Percentiles rank a stretch among this genome's conserved stretches.
phyloP scores from a whole-genome alignment of 2,113 vertebrate genomes.

The Boulengeromyrus knoepffleri region DNA sequence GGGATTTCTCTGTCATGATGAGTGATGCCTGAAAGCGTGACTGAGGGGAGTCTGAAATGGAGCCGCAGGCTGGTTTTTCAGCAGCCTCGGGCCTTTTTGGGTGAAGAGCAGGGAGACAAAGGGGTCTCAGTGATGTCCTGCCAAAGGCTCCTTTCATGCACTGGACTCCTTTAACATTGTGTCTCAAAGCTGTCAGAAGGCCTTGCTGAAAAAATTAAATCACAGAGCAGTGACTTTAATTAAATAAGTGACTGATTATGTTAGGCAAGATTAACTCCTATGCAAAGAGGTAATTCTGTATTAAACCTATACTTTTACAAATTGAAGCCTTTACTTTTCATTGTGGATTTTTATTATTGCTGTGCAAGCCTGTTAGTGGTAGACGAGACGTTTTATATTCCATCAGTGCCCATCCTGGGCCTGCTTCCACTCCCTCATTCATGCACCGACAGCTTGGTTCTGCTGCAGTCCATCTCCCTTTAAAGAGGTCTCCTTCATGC shows the following conservation, averaged over 20 bases:
- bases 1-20: slow-evolving; percentile 8
- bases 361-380: neutral
- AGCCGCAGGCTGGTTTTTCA: neutral
- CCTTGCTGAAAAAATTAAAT: neutral
- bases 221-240: neutral
- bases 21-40: slow-evolving; percentile 24
- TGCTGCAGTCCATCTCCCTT: neutral
- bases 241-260: neutral
- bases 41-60: slow-evolving; percentile 1
- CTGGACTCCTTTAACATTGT: neutral
- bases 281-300: neutral
- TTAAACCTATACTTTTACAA: neutral
- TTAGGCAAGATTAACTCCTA: neutral
- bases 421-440: neutral
- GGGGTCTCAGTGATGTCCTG: neutral
- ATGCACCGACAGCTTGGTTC: neutral
- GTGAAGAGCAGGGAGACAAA: neutral
- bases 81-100: neutral
- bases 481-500: neutral
- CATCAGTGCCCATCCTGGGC: neutral
- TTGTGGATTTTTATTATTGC: neutral
- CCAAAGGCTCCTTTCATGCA: neutral
- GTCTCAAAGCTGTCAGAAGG: neutral
- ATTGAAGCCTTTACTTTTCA: neutral
- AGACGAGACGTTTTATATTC: neutral